Base-by-base conservation (phyloP, 2,113 vertebrate genomes). In the Balaeniceps rex region DNA sequence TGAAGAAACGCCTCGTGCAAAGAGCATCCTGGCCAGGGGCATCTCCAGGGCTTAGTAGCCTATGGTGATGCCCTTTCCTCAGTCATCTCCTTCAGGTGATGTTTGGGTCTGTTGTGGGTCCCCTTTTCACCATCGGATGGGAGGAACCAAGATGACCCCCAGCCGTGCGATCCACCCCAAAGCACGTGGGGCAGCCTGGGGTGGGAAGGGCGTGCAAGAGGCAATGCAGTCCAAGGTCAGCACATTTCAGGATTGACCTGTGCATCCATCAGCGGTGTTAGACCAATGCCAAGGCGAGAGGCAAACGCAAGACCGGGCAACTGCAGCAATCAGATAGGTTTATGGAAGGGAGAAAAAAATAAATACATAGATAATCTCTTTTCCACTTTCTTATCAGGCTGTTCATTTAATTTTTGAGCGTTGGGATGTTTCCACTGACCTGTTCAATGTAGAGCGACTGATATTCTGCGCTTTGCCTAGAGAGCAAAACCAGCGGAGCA, bases 11-110 rank as follows among this genome's bases (percentile, higher is more conserved):
- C 10, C 12, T 22, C 5, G 14, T n/a, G 21, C 54, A 69, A 54
- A 33, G 11, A 16, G 6, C 22, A 4, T 33, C 40, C 19, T 34
- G 54, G n/a, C 42, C 21, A 17, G 49, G 7, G 15, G 14, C 5
- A 44, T 38, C 47, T 36, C 18, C 71, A 25, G 25, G 49, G 4
- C 5, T 2, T 4, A 4, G 1, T 2, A 29, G 10, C 29, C 21
- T 29, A 12, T 5, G 49, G 10, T 10, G 5, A 0, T 7, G 12
- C 38, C 42, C 24, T 42, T 5, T 60, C 33, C 36, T 65, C 54
- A 10, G 10, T 17, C 46, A 0, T 0, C 4, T 10, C 63, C 52
- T 15, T 4, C 11, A 34, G 31, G 31, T 7, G 31, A 34, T 1
- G 4, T 36, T 3, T 24, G n/a, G 42, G 33, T 19, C 40, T 44